Percentiles rank a stretch among this genome's conserved stretches.
phyloP scores from a whole-genome alignment of 2,797 vertebrate genomes.

The Acanthurus lineatus region DNA sequence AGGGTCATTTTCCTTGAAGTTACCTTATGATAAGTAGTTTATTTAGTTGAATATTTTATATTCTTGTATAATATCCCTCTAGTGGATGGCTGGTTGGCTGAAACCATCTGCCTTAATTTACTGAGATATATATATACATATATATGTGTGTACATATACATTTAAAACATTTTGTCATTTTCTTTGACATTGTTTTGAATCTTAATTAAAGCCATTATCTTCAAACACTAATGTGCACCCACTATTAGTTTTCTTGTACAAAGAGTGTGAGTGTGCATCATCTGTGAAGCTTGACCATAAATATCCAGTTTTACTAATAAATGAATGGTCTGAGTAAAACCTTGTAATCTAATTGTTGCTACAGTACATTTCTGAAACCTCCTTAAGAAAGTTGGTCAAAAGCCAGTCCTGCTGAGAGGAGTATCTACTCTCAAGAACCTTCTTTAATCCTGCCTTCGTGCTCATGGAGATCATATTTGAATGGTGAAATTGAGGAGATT shows the following conservation, averaged over 20 bases:
- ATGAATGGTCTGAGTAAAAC: slow-evolving; percentile 51
- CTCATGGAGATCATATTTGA: neutral
- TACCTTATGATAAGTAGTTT: neutral
- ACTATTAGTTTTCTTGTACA: neutral
- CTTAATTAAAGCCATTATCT: neutral
- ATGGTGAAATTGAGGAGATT: slow-evolving; percentile 2
- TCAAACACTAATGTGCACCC: neutral
- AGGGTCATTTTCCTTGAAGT: neutral
- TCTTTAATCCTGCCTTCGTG: neutral
- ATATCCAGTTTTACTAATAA: slow-evolving; percentile 66
- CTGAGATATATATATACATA: too few relatives aligned
- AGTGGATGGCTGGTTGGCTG: too few relatives aligned
- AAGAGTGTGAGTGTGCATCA: neutral
- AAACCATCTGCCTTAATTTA: too few relatives aligned
- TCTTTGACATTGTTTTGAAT: neutral
- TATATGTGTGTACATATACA: too few relatives aligned
- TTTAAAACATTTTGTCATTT: too few relatives aligned
- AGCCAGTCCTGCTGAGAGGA: slow-evolving; percentile 47
- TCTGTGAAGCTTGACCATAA: slow-evolving; percentile 15
- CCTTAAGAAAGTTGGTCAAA: slow-evolving; percentile 17
- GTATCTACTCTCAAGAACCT: neutral
- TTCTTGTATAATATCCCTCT: too few relatives aligned
- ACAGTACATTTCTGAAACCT: slow-evolving; percentile 27
- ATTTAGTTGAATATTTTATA: neutral
- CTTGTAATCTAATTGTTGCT: slow-evolving; percentile 50